Conservation (phyloP, 2,113 vertebrate genomes). For the Cavia porcellus region DNA sequence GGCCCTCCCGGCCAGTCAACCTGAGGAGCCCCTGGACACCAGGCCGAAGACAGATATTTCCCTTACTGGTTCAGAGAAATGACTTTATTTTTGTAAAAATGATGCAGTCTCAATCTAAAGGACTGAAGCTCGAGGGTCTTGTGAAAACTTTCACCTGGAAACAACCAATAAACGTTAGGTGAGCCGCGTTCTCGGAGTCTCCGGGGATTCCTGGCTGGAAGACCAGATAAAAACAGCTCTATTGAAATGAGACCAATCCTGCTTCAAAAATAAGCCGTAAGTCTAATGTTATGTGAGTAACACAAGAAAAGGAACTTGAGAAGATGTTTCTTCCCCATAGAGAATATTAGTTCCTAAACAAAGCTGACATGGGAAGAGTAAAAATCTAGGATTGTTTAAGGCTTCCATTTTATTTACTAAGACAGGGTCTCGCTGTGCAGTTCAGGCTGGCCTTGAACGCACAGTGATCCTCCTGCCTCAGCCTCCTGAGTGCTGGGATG, state of each 20-base stretch:
- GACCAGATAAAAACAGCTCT: slow-evolving; percentile 13
- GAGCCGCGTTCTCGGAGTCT: not conserved
- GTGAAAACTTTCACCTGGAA: slow-evolving; percentile 13
- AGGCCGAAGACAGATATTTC: slow-evolving; percentile 37
- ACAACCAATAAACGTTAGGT: not conserved
- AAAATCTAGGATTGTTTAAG: not conserved
- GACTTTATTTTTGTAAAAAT: slow-evolving; percentile 61
- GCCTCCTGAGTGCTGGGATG: not conserved
- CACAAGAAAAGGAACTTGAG: slow-evolving; percentile 8
- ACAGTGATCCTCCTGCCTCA: not conserved
- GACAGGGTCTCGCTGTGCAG: not conserved
- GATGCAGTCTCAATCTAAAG: slow-evolving; percentile 22
- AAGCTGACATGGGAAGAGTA: slow-evolving; percentile 23
- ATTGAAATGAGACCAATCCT: slow-evolving; percentile 1
- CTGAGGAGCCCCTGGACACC: not conserved
- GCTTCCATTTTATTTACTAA: not conserved
- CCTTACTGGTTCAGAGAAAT: slow-evolving; percentile 35
- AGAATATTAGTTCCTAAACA: slow-evolving; percentile 23
- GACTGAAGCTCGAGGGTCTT: not conserved
- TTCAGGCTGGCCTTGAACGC: not conserved
- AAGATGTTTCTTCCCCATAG: not conserved
- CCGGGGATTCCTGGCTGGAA: not conserved
- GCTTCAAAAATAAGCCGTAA: not conserved
- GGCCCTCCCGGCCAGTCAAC: slow-evolving; percentile 27
- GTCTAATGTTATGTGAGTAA: slow-evolving; percentile 24